Base-by-base conservation (phyloP, 2,113 vertebrate genomes). In the Ranitomeya variabilis region DNA sequence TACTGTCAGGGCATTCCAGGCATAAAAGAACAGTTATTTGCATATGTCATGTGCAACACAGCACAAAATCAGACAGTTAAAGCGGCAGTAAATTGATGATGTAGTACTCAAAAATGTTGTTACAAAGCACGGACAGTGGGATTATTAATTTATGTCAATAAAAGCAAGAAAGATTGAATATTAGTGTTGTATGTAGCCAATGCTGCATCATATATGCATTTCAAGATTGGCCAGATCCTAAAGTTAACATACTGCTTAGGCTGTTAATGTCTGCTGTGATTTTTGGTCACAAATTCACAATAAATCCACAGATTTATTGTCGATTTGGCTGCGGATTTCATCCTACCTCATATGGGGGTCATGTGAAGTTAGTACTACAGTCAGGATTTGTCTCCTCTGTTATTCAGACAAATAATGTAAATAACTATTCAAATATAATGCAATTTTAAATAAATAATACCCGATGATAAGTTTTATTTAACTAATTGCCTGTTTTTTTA, bases 41-140 rank as follows among this genome's bases (percentile, higher is more conserved):
- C 85, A 86, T 86, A 78, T 78, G 85, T 86, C 74, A 86, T 86
- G 74, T 78, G 74, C 74, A 78, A 23, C 69, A 66, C 59, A 66
- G 85, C 60, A 78, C 85, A 86, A 86, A 86, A 86, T 86, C 78
- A 79, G 57, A 64, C 31, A 52, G 73, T 78, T 45, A 86, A 86
- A 23, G 54, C 59, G 13, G 73, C 85, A 85, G 26, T 67, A 21
- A 83, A 54, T 37, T 76, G 76, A 60, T 85, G 54, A 74, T 60
- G 54, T 74, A 76, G 69, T 57, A 77, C 60, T 86, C 62, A 60
- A 45, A 80, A 64, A 86, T 86, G 31, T 77, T 77, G 31, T 60
- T 21, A 19, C 15, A 83, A 66, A 83, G n/a, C 60, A 66, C 10
- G 14, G 31, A 45, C 19, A 21, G 59, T 45, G 31, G 80, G 26